Evolutionary conservation across 2,888 invertebrate genomes (phyloP).

Genomic region (Pterobdella sp.): DNA sequence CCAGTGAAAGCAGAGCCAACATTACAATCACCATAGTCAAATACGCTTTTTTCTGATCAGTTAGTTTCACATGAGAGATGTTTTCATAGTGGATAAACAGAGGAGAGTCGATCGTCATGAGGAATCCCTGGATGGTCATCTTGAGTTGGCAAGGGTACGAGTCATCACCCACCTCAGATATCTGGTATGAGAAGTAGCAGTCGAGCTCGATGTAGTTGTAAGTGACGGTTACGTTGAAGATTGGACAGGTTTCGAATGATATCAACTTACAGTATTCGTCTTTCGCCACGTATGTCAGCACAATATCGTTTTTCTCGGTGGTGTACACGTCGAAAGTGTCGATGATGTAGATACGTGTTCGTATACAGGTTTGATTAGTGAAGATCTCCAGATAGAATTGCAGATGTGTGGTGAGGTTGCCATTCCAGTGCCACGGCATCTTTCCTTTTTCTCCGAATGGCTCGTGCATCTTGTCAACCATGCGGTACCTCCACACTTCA

Average conservation of each 20-base stretch:
- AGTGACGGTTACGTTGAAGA: not conserved
- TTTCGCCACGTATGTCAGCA: not conserved
- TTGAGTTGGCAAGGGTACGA: not conserved
- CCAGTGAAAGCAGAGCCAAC: too few relatives aligned
- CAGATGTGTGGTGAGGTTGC: not conserved
- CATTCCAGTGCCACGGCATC: not conserved
- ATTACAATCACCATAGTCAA: not conserved
- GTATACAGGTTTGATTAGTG: not conserved
- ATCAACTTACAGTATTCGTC: not conserved
- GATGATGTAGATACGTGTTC: not conserved
- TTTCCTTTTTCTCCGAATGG: not conserved
- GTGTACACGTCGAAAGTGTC: not conserved
- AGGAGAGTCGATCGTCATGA: not conserved
- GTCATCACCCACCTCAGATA: not conserved
- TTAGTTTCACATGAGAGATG: too few relatives aligned
- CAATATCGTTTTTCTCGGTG: not conserved
- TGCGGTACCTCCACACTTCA: not conserved
- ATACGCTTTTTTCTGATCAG: not conserved
- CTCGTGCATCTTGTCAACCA: not conserved
- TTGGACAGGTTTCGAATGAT: not conserved
- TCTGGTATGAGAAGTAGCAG: not conserved
- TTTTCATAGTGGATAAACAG: not conserved
- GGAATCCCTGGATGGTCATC: not conserved
- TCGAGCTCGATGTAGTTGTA: not conserved
- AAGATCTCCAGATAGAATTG: not conserved